phyloP scores from a whole-genome alignment of 1,140 invertebrate genomes.

The Drosophila ananassae region DNA sequence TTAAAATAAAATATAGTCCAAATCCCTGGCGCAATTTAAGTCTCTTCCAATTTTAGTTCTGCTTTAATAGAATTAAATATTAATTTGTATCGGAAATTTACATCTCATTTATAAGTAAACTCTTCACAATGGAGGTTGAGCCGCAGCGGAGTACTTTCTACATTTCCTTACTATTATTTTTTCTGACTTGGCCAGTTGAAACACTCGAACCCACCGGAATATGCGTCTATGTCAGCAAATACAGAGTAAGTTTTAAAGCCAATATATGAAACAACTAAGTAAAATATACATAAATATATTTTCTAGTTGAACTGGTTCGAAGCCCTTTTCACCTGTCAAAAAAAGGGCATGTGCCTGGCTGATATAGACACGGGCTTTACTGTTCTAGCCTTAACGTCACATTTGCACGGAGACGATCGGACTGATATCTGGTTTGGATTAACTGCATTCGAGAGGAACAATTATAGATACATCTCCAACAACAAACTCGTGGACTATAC shows the following conservation, averaged over 20 bases:
- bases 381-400: not conserved
- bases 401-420: not conserved
- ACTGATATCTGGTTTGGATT: conserved; percentile 36
- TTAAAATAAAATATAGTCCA: not conserved
- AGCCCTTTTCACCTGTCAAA: conserved; percentile 26
- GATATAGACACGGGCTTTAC: not conserved
- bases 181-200: not conserved
- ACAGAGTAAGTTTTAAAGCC: conserved; percentile 6
- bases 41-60: not conserved
- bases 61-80: not conserved
- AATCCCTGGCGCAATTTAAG: too few species aligned
- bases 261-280: not conserved
- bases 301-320: conserved; percentile 17
- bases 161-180: not conserved
- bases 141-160: not conserved
- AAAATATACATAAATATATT: not conserved
- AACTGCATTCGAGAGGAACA: conserved; percentile 13
- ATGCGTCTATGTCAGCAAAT: conserved; percentile 36
- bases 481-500: not conserved
- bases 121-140: conserved; percentile 11
- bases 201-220: conserved; percentile 1
- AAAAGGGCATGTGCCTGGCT: conserved; percentile 29
- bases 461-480: conserved; percentile 19
- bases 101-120: not conserved
- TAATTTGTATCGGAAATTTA: not conserved